Conservation (phyloP, 2,888 invertebrate species). For the Podotricha telesiphe region DNA sequence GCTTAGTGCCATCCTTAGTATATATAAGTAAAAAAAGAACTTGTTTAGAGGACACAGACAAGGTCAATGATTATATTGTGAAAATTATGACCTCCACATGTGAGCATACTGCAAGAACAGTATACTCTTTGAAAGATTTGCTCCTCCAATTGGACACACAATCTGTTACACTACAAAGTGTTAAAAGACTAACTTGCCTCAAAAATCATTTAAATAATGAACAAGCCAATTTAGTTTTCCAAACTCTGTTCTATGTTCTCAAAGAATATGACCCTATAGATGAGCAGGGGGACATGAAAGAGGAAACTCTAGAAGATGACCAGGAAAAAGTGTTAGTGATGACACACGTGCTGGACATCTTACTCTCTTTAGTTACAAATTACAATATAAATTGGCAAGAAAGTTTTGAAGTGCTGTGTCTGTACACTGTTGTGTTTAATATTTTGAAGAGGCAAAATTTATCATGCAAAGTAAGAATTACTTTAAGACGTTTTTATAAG, state of each 20-base stretch:
- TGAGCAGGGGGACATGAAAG: slow-evolving; percentile 52
- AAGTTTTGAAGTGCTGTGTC: slow-evolving; percentile 88
- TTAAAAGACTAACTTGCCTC: slow-evolving; percentile 83
- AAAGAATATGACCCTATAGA: slow-evolving; percentile 78
- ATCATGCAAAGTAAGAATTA: slow-evolving; percentile 64
- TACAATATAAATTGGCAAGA: slow-evolving; percentile 91
- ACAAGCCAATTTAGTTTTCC: slow-evolving; percentile 85
- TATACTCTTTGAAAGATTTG: slow-evolving; percentile 84
- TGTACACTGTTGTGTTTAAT: slow-evolving; percentile 73
- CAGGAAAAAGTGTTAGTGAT: slow-evolving; percentile 76
- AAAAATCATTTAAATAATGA: slow-evolving; percentile 84
- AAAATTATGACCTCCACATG: slow-evolving; percentile 86
- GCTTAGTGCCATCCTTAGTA: slow-evolving; percentile 85
- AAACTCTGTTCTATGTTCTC: slow-evolving; percentile 84
- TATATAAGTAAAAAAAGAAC: slow-evolving; percentile 58
- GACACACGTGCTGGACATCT: slow-evolving; percentile 86
- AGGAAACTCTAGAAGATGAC: slow-evolving; percentile 57
- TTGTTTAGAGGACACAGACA: slow-evolving; percentile 64
- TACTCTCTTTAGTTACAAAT: slow-evolving; percentile 86
- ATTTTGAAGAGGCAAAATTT: slow-evolving; percentile 69
- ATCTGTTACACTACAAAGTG: slow-evolving; percentile 76
- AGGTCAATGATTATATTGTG: slow-evolving; percentile 83
- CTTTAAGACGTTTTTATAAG: slow-evolving; percentile 13
- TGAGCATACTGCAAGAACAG: slow-evolving; percentile 85
- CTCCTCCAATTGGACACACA: slow-evolving; percentile 71